Conservation (phyloP, 2,888 invertebrate genomes). For the Stenodema calcarata region DNA sequence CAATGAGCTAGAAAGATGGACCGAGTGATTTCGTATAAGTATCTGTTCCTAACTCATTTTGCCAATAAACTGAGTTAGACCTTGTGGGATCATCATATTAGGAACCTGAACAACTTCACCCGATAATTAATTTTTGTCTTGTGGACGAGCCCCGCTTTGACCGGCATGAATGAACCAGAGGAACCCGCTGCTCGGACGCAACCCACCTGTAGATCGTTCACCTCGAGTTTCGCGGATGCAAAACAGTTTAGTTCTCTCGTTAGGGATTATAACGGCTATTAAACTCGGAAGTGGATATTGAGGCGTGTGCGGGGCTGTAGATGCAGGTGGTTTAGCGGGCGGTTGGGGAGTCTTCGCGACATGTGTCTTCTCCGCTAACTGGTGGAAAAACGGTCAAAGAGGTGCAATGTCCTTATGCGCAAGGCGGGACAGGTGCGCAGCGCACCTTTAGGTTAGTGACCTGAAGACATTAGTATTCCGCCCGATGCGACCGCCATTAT, state of each 20-base stretch:
- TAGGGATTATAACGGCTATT: background rate
- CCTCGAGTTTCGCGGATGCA: background rate
- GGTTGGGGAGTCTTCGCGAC: background rate
- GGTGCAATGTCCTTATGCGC: slow-evolving; percentile 34
- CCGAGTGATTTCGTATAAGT: too few relatives aligned
- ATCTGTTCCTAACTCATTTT: too few relatives aligned
- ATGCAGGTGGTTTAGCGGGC: background rate
- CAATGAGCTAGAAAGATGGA: too few relatives aligned
- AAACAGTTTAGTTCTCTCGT: background rate
- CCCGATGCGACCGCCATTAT: too few relatives aligned
- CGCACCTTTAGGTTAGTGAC: slow-evolving; percentile 28
- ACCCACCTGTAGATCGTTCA: slow-evolving; percentile 15
- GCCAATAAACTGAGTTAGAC: too few relatives aligned
- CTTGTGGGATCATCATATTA: too few relatives aligned
- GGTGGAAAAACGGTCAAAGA: slow-evolving; percentile 4
- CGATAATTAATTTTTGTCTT: too few relatives aligned
- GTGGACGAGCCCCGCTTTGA: too few relatives aligned
- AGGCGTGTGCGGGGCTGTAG: slow-evolving; percentile 17
- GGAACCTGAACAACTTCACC: too few relatives aligned
- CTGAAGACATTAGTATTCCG: background rate
- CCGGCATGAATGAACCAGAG: background rate
- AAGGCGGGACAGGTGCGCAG: slow-evolving; percentile 18
- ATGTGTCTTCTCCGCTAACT: slow-evolving; percentile 37
- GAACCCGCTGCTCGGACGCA: background rate
- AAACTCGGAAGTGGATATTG: background rate